Evolutionary conservation across 1,140 invertebrate species (phyloP).

Genomic region (Procambarus virginalis): DNA sequence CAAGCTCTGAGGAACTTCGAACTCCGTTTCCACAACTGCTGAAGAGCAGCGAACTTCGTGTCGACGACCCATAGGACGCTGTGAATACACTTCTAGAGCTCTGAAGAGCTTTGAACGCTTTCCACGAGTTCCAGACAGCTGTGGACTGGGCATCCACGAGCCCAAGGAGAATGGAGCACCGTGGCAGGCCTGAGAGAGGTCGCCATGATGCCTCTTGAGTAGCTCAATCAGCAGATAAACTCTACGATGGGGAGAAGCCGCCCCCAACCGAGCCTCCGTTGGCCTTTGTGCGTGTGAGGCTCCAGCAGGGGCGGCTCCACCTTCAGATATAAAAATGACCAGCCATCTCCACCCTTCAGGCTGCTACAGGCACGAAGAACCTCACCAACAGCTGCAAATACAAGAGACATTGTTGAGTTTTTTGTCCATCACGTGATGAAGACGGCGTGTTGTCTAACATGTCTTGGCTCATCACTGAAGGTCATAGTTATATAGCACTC

Average conservation of each 20-base stretch:
- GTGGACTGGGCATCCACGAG: not conserved
- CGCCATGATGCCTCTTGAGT: not conserved
- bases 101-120: too few species aligned
- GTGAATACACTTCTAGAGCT: too few species aligned
- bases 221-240: not conserved
- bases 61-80: not conserved
- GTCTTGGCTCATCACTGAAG: too few species aligned
- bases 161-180: not conserved
- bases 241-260: not conserved
- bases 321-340: constrained; percentile 1
- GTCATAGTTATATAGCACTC: too few species aligned
- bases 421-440: too few species aligned
- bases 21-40: not conserved
- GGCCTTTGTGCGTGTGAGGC: constrained; percentile 26
- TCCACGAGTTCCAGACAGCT: not conserved
- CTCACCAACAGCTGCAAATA: constrained; percentile 27
- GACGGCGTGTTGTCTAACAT: too few species aligned
- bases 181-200: not conserved
- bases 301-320: constrained; percentile 10
- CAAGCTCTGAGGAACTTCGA: not conserved
- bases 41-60: not conserved
- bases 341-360: not conserved
- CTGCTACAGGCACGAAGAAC: constrained; percentile 36
- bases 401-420: not conserved
- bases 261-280: constrained; percentile 4